Percentiles rank a stretch among this genome's conserved stretches.
Conservation (phyloP, 2,888 invertebrate species). For the Galeruca laticollis region DNA sequence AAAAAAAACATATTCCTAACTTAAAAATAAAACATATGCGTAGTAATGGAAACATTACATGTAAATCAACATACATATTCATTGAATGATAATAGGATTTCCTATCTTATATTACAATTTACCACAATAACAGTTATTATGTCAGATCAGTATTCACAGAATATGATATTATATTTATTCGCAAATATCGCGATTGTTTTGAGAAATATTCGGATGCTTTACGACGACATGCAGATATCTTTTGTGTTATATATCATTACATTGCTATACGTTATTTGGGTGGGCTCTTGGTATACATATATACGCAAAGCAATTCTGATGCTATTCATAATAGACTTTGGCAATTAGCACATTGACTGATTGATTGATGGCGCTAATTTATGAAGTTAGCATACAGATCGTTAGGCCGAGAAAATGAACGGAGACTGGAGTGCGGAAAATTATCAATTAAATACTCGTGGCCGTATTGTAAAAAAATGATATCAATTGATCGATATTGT, state of each 20-base stretch:
- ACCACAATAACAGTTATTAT: background rate
- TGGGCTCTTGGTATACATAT: background rate
- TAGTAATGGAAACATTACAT: too few relatives aligned
- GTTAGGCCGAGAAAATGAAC: background rate
- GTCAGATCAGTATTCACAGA: background rate
- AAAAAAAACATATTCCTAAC: too few relatives aligned
- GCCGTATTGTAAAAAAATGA: background rate
- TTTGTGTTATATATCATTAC: background rate
- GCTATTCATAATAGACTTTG: constrained; percentile 1
- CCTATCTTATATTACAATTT: background rate
- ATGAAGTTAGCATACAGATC: background rate
- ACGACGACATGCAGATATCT: background rate
- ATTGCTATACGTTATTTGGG: background rate
- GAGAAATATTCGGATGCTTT: background rate
- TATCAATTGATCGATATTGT: background rate
- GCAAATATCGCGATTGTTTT: background rate
- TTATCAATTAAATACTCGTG: background rate
- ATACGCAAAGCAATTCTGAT: background rate
- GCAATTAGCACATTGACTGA: constrained; percentile 8
- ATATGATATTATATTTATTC: background rate
- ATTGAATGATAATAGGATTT: background rate
- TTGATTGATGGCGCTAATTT: constrained; percentile 6
- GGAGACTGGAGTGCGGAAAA: background rate
- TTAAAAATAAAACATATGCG: too few relatives aligned
- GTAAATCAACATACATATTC: background rate